Percentiles rank a stretch among this genome's conserved stretches.
Evolutionary conservation across 2,797 vertebrate species (phyloP).

Genomic region (Takifugu ocellatus): DNA sequence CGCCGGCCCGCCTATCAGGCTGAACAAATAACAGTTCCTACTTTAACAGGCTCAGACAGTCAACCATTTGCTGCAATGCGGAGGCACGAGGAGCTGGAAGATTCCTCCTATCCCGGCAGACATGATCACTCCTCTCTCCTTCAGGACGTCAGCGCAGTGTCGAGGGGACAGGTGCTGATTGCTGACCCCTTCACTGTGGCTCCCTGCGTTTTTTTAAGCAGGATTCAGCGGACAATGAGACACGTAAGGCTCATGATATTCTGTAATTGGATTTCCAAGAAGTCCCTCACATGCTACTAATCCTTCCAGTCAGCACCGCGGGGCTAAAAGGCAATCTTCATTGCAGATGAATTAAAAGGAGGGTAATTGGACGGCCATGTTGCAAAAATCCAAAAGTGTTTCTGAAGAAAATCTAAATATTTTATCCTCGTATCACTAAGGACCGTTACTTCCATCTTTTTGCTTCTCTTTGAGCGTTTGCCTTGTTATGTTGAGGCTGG

Average conservation of each 20-base stretch:
- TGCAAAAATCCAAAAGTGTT: too few relatives aligned
- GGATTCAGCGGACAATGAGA: constrained; percentile 74
- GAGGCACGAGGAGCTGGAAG: constrained; percentile 40
- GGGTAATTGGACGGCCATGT: constrained; percentile 10
- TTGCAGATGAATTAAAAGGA: constrained; percentile 53
- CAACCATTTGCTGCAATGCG: constrained; percentile 71
- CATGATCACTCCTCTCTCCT: constrained; percentile 46
- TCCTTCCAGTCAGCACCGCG: constrained; percentile 76
- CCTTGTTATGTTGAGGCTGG: too few relatives aligned
- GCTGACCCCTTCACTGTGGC: constrained; percentile 50
- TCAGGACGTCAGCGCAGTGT: constrained; percentile 24
- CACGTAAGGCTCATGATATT: constrained; percentile 80
- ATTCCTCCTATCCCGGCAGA: constrained; percentile 49
- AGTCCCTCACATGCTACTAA: constrained; percentile 79
- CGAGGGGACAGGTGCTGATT: constrained; percentile 38
- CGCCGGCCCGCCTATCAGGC: constrained; percentile 27
- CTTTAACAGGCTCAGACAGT: constrained; percentile 40
- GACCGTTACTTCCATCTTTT: too few relatives aligned
- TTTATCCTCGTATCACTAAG: too few relatives aligned
- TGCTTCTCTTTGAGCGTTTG: too few relatives aligned
- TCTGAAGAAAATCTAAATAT: too few relatives aligned
- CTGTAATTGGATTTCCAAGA: constrained; percentile 83
- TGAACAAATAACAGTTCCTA: constrained; percentile 60
- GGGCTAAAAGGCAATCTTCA: constrained; percentile 56
- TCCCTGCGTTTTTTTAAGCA: constrained; percentile 60